A percentile compares a stretch with the other conserved stretches of the same genome.
phyloP scores from a whole-genome alignment of 2,888 invertebrate genomes.

The Dryobotodes eremita region DNA sequence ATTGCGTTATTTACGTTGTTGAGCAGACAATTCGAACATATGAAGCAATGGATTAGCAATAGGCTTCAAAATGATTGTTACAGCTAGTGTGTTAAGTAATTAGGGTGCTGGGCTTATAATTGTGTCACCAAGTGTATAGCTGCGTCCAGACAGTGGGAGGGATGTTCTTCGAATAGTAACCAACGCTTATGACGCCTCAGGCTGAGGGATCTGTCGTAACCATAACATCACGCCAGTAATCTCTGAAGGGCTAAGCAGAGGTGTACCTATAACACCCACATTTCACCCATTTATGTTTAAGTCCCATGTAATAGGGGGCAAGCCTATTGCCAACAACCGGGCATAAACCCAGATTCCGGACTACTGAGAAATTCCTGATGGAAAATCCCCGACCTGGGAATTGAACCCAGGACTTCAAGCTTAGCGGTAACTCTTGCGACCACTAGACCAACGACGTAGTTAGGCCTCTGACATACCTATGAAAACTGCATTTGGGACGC shows the following conservation, averaged over 20 bases:
- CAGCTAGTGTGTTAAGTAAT: no score
- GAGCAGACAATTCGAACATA: no score
- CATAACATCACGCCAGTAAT: no score
- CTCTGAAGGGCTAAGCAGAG: not conserved
- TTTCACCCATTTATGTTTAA: not conserved
- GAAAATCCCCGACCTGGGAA: not conserved
- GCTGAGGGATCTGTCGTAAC: not conserved
- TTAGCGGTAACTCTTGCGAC: not conserved
- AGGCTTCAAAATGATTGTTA: no score
- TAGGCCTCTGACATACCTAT: not conserved
- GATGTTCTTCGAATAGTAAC: not conserved
- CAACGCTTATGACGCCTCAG: not conserved
- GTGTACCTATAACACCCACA: not conserved
- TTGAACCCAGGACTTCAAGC: no score
- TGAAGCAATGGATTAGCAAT: no score
- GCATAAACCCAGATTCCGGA: not conserved
- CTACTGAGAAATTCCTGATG: not conserved
- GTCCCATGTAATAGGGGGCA: not conserved
- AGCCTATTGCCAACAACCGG: not conserved
- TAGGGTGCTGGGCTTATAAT: not conserved
- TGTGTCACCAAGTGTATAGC: constrained; percentile 21
- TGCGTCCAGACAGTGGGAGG: not conserved
- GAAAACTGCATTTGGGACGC: not conserved
- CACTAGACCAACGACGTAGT: not conserved
- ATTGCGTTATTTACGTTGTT: no score